These are phyloP conservation scores for Cephus rjabovi DNA, from an alignment of 2,888 invertebrate species.

Conservation along the genomic window DNA sequence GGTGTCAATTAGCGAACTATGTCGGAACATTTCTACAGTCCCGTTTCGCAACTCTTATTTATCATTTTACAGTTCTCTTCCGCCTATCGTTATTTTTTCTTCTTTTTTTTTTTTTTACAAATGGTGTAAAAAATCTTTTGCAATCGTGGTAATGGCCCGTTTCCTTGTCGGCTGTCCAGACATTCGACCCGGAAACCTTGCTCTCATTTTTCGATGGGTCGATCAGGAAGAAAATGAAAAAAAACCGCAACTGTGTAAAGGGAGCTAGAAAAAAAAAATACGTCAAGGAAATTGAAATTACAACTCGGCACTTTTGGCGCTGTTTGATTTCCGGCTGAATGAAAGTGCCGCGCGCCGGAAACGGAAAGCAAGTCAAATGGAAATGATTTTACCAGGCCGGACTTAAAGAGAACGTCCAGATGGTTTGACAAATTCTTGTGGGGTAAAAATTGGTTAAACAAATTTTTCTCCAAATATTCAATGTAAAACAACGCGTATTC, in stretches of 20 bases:
- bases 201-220: not conserved
- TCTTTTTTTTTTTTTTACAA: not conserved
- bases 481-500: not conserved
- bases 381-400: not conserved
- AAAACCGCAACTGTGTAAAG: not conserved
- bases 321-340: not conserved
- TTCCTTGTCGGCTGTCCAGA: not conserved
- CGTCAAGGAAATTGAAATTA: not conserved
- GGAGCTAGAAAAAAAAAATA: not conserved
- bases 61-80: not conserved
- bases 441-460: not conserved
- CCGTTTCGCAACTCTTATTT: not conserved
- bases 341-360: not conserved
- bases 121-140: not conserved
- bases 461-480: not conserved
- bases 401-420: not conserved
- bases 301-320: not conserved
- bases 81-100: not conserved
- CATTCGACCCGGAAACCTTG: not conserved
- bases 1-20: not conserved
- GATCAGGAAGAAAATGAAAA: not conserved
- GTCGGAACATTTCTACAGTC: not conserved
- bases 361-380: not conserved
- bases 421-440: not conserved
- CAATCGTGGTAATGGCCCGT: not conserved